Percentiles rank a stretch among this genome's conserved stretches.
phyloP scores from a whole-genome alignment of 2,888 invertebrate species.

The Carterocephalus palaemon region DNA sequence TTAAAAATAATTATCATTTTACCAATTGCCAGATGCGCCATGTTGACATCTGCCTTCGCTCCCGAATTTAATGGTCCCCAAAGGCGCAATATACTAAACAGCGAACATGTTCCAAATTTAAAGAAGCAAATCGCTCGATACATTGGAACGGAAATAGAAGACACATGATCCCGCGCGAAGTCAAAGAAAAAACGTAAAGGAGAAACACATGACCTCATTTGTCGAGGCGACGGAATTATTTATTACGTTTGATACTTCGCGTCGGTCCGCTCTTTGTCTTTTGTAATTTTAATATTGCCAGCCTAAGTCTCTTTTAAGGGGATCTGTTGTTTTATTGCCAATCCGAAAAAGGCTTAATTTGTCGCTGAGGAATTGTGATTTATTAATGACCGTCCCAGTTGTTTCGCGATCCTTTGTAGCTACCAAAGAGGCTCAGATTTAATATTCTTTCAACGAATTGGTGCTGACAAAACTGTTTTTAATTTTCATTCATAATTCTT shows the following conservation, averaged over 20 bases:
- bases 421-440: slow-evolving; percentile 18
- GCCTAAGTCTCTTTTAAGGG: slow-evolving; percentile 41
- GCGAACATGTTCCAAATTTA: slow-evolving; percentile 74
- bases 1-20: slow-evolving; percentile 23
- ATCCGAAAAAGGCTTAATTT: slow-evolving; percentile 26
- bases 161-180: slow-evolving; percentile 78
- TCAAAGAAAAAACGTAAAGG: slow-evolving; percentile 70
- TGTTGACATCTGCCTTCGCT: slow-evolving; percentile 62
- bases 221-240: slow-evolving; percentile 73
- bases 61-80: slow-evolving; percentile 70
- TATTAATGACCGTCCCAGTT: slow-evolving; percentile 23
- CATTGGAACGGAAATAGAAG: slow-evolving; percentile 76
- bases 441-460: slow-evolving; percentile 19
- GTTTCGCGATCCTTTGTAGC: slow-evolving; percentile 24
- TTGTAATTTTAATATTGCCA: slow-evolving; percentile 59
- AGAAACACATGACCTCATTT: slow-evolving; percentile 79
- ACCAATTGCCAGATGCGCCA: slow-evolving; percentile 56
- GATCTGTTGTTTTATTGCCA: slow-evolving; percentile 38
- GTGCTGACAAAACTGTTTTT: slow-evolving; percentile 8
- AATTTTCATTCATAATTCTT: slow-evolving; percentile 7
- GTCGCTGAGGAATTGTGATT: slow-evolving; percentile 25
- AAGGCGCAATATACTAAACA: slow-evolving; percentile 70
- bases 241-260: slow-evolving; percentile 73
- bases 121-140: slow-evolving; percentile 74
- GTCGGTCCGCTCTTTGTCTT: slow-evolving; percentile 62